phyloP scores from a whole-genome alignment of 1,140 invertebrate genomes.

The Apis mellifera region Amel_HAv3.1 CM009939.2:10973001-10973500 shows the following conservation, averaged over 20 bases:
- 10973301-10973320: conserved; percentile 95
- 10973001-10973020: not conserved
- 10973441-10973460: not conserved
- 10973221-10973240: conserved; percentile 98
- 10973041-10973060: no score
- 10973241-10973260: conserved; percentile 95
- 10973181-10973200: conserved; percentile 86
- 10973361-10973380: conserved; percentile 90
- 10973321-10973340: conserved; percentile 94
- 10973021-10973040: no score
- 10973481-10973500: conserved; percentile 2
- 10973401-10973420: conserved; percentile 70
- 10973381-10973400: conserved; percentile 92
- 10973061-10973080: no score
- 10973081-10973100: no score
- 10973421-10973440: conserved; percentile 28
- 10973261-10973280: conserved; percentile 92
- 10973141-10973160: not conserved
- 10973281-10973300: conserved; percentile 93
- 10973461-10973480: not conserved
- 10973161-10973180: conserved; percentile 60
- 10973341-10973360: conserved; percentile 97
- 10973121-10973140: no score
- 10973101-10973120: no score
- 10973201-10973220: conserved; percentile 98